These are phyloP conservation scores for Anthonomus grandis DNA, from an alignment of 1,140 invertebrate species.

Conservation along the genomic window DNA sequence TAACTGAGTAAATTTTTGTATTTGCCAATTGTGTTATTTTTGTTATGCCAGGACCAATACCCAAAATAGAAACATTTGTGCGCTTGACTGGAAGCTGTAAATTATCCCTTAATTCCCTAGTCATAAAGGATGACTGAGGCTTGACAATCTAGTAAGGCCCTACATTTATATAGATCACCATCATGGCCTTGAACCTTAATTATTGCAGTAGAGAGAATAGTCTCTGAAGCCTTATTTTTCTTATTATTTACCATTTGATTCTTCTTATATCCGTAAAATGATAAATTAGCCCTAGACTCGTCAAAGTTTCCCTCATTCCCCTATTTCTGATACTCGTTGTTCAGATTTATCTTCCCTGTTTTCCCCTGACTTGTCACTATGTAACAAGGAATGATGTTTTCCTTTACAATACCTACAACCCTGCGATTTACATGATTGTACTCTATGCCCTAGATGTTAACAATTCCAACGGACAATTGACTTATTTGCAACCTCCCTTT, in stretches of 20 bases:
- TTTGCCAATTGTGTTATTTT: neutral
- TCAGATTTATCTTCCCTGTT: neutral
- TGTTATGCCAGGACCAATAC: neutral
- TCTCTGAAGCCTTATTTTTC: neutral
- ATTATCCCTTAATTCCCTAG: too few relatives aligned
- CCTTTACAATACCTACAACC: neutral
- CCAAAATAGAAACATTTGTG: too few relatives aligned
- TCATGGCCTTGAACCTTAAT: neutral
- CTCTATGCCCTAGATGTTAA: neutral
- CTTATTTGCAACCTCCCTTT: too few relatives aligned
- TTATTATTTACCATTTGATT: too few relatives aligned
- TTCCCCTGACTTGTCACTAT: neutral
- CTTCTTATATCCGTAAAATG: too few relatives aligned
- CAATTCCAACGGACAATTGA: neutral
- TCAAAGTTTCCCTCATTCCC: neutral
- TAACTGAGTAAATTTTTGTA: neutral
- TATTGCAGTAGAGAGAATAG: neutral
- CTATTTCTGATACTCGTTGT: neutral
- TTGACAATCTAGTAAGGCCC: too few relatives aligned
- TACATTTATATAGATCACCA: neutral
- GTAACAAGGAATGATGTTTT: neutral
- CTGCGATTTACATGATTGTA: neutral
- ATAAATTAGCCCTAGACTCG: neutral
- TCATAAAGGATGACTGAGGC: too few relatives aligned
- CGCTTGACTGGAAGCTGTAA: neutral